A percentile compares a stretch with the other conserved stretches of the same genome.
These are phyloP conservation scores for Andrena chrysosceles DNA, from an alignment of 2,888 invertebrate genomes.

Conservation along the genomic window DNA sequence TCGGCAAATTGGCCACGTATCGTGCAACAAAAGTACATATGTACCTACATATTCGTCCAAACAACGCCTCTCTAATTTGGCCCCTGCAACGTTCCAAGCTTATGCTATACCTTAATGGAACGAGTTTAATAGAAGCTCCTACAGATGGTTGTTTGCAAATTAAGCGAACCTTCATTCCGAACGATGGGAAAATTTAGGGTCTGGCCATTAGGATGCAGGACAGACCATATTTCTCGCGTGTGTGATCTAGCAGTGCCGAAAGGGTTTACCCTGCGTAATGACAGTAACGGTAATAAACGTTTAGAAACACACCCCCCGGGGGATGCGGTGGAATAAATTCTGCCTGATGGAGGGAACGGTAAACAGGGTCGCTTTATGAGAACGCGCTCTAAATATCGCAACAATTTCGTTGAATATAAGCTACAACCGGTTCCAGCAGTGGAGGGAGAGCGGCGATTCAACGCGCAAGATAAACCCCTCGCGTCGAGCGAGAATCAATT, in stretches of 20 bases:
- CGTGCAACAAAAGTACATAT: too few species aligned
- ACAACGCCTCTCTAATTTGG: too few species aligned
- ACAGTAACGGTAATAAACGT: constrained; percentile 6
- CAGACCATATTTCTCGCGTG: not conserved
- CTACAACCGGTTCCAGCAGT: constrained; percentile 44
- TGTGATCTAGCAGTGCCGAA: not conserved
- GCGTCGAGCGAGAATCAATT: constrained; percentile 63
- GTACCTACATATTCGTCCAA: too few species aligned
- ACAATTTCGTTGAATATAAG: constrained; percentile 39
- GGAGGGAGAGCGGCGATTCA: constrained; percentile 35
- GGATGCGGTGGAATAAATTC: constrained; percentile 13
- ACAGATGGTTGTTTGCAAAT: too few species aligned
- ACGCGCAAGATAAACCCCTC: constrained; percentile 51
- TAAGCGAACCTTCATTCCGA: not conserved
- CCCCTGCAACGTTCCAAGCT: too few species aligned
- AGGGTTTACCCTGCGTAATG: constrained; percentile 12
- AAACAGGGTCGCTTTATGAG: not conserved
- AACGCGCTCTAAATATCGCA: constrained; percentile 22
- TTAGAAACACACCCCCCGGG: not conserved
- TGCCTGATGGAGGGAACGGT: not conserved
- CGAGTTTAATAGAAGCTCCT: too few species aligned
- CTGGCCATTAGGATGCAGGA: too few species aligned
- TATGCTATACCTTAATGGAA: not conserved
- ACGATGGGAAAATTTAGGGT: not conserved
- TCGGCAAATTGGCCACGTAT: not conserved